Percentiles rank a stretch among this genome's conserved stretches.
These are phyloP conservation scores for Oplegnathus fasciatus DNA, from an alignment of 2,113 vertebrate species.

Conservation along the genomic window DNA sequence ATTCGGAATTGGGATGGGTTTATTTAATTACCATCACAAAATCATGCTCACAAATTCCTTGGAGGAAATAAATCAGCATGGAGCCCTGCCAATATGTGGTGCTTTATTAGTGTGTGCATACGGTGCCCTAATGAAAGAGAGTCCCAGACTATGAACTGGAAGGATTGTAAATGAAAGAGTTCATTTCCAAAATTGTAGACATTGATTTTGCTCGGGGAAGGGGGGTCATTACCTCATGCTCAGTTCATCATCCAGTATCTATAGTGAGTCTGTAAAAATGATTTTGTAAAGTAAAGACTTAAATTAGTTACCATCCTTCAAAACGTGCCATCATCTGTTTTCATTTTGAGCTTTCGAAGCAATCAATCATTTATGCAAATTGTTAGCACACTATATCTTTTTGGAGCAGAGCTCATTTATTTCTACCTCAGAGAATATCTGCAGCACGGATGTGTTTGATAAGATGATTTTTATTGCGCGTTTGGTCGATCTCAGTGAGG, in stretches of 20 bases:
- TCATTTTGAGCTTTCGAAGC: conserved; percentile 48
- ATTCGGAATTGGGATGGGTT: conserved; percentile 52
- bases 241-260: conserved; percentile 30
- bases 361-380: conserved; percentile 59
- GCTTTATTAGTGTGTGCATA: conserved; percentile 61
- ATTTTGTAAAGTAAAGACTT: conserved; percentile 34
- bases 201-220: conserved; percentile 19
- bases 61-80: conserved; percentile 49
- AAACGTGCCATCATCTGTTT: conserved; percentile 47
- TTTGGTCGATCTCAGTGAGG: conserved; percentile 20
- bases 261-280: conserved; percentile 19
- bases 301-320: conserved; percentile 28
- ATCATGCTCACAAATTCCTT: conserved; percentile 58
- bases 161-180: conserved; percentile 53
- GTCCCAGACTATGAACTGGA: conserved; percentile 35
- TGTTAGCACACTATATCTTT: conserved; percentile 22
- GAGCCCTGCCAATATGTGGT: conserved; percentile 57
- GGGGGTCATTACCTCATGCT: conserved; percentile 43
- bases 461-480: conserved; percentile 48
- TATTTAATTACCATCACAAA: conserved; percentile 72
- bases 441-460: conserved; percentile 26
- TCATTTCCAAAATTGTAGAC: conserved; percentile 30
- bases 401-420: conserved; percentile 54
- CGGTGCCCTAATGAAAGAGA: conserved; percentile 51
- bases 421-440: conserved; percentile 32